A percentile compares a stretch with the other conserved stretches of the same genome.
phyloP scores from a whole-genome alignment of 2,797 vertebrate species.

The Chrosomus eos region DNA sequence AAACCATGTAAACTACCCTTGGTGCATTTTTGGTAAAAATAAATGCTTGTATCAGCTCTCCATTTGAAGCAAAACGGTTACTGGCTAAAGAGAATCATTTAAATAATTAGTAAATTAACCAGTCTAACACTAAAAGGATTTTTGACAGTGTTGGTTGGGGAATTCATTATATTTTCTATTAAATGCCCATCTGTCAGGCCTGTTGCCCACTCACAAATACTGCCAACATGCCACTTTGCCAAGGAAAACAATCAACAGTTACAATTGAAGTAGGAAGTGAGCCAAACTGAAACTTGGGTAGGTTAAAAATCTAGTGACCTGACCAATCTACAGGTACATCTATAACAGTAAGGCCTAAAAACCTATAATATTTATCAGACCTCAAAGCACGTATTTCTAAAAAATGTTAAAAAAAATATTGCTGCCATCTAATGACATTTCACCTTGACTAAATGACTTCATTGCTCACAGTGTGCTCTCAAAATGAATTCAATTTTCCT shows the following conservation, averaged over 20 bases:
- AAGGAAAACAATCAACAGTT: conserved; percentile 46
- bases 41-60: not conserved
- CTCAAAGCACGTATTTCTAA: not conserved
- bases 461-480: not conserved
- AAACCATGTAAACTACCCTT: not conserved
- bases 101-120: conserved; percentile 37
- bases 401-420: not conserved
- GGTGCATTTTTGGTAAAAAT: not conserved
- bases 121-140: conserved; percentile 38
- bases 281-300: not conserved
- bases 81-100: conserved; percentile 8
- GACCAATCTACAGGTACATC: not conserved
- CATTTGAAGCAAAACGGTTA: not conserved
- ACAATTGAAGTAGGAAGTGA: conserved; percentile 24
- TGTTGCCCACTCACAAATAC: conserved; percentile 17
- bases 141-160: conserved; percentile 9
- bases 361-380: not conserved
- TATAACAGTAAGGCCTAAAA: not conserved
- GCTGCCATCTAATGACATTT: not conserved
- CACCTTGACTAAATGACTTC: conserved; percentile 7
- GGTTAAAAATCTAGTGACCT: conserved; percentile 4
- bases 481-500: not conserved
- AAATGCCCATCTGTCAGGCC: conserved; percentile 46
- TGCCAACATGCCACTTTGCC: conserved; percentile 43
- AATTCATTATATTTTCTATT: conserved; percentile 46